These are phyloP conservation scores for Eidolon dupreanum DNA, from an alignment of 2,797 vertebrate genomes.

Conservation along the genomic window DNA sequence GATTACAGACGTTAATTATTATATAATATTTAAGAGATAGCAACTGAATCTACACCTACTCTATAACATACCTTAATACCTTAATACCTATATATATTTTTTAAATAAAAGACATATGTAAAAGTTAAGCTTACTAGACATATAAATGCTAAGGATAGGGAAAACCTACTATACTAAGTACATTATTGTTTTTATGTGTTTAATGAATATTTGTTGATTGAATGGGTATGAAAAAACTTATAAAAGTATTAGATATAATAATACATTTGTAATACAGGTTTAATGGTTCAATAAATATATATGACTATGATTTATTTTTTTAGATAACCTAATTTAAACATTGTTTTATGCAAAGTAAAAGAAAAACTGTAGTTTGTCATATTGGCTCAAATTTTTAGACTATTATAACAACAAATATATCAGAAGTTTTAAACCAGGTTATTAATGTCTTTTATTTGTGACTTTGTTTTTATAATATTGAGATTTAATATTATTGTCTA, in stretches of 20 bases:
- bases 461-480: constrained; percentile 44
- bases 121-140: background rate
- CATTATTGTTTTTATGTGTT: background rate
- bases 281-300: background rate
- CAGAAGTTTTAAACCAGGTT: constrained; percentile 28
- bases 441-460: constrained; percentile 41
- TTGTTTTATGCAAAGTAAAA: background rate
- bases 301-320: background rate
- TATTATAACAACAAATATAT: constrained; percentile 9
- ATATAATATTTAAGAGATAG: background rate
- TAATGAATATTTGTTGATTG: background rate
- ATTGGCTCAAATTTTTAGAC: background rate
- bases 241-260: background rate
- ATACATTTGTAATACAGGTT: background rate
- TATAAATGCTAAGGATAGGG: background rate
- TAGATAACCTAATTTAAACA: background rate
- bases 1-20: background rate
- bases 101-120: constrained; percentile 1
- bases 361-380: background rate
- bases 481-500: background rate
- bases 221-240: background rate
- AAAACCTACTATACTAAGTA: background rate
- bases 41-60: background rate
- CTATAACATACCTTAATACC: background rate
- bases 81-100: background rate